Evolutionary conservation across 2,113 vertebrate species (phyloP).

Genomic region (Centropus unirufus): DNA sequence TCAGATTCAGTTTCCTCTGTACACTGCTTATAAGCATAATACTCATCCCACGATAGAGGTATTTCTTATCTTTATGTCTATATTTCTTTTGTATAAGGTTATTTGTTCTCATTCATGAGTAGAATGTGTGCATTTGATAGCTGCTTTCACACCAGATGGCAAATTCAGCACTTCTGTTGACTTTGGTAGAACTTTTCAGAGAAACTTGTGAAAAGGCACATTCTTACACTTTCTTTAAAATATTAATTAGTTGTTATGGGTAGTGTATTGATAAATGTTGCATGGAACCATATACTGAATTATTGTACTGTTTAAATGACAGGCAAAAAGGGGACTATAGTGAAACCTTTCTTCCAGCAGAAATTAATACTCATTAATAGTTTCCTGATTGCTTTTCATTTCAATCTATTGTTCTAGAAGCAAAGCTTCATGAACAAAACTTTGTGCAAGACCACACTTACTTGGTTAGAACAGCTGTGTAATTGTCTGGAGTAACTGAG

Average conservation of each 20-base stretch:
- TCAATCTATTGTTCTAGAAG: background rate
- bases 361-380: background rate
- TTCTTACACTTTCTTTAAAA: conserved; percentile 16
- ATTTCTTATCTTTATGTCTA: conserved; percentile 50
- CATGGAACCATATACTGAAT: conserved; percentile 17
- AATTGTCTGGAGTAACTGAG: background rate
- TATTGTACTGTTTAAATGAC: conserved; percentile 6
- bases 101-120: background rate
- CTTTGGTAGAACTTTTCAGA: background rate
- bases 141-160: background rate
- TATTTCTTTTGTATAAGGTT: background rate
- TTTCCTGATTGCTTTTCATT: background rate
- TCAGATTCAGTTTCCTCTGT: conserved; percentile 98
- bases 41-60: conserved; percentile 99
- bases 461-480: background rate
- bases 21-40: conserved; percentile 99
- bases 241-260: background rate
- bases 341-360: background rate
- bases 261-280: conserved; percentile 21
- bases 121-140: background rate
- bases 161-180: background rate
- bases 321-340: conserved; percentile 4
- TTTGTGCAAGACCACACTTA: background rate
- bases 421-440: background rate
- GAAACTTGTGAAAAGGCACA: background rate